Base-by-base conservation (phyloP, 2,888 invertebrate species). In the Plagiodera versicolora region DNA sequence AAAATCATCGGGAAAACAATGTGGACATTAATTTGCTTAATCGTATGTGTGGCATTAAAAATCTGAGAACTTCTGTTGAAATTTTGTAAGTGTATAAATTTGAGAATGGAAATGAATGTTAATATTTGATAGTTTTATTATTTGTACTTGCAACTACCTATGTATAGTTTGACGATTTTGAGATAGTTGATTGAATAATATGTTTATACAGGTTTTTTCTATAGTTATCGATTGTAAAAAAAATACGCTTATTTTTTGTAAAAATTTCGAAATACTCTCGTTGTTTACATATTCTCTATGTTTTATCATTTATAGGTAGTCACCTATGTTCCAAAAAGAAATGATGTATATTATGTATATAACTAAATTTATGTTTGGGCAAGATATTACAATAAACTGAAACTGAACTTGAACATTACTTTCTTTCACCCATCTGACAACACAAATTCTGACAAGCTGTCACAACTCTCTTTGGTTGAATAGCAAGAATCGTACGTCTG, bases 291-390 rank as follows among this genome's bases (percentile, higher is more conserved):
- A 66, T 59, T 56, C 50, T 67, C 60, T 67, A 65, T 66, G 66
- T 53, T 63, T 60, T 62, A 60, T 64, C 57, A 62, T 64, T 62
- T 61, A 61, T 64, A 63, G 58, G 60, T 67, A 64, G 63, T 57
- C 63, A 64, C 58, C 58, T 62, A 61, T 24, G 60, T 56, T 56
- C 65, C 60, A 58, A 65, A 64, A 69, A 67, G 53, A 65, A 65
- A 69, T 67, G 47, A 54, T 66, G 69, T 71, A 72, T 61, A 71
- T 70, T 69, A 65, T 73, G 72, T 73, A 73, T 58, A 73, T 72
- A 73, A 68, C 70, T 66, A 73, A 72, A 73, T 70, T 72, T 72
- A 69, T 71, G 69, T 71, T 73, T 70, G 73, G 73, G 71, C 72
- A 68, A 71, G 67, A 65, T 71, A 70, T 71, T 71, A 58, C 51